These are phyloP conservation scores for Megaleporinus macrocephalus DNA, from an alignment of 2,113 vertebrate genomes.

Conservation along the genomic window DNA sequence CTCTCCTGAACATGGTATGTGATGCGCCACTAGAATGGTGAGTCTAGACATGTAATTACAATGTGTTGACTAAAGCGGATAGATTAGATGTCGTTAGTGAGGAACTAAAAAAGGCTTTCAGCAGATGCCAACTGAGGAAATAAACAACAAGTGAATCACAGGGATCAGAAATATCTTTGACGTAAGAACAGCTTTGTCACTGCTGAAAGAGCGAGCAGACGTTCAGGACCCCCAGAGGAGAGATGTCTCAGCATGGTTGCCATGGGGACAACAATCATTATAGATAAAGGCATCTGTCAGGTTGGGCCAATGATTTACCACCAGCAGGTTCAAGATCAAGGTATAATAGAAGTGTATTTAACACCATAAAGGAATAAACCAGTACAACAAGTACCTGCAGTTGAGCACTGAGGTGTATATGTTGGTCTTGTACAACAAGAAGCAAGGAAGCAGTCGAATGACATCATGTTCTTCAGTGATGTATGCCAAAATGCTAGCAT, in stretches of 20 bases:
- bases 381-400: too few species aligned
- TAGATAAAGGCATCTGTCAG: constrained; percentile 16
- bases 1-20: too few species aligned
- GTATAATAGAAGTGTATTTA: neutral
- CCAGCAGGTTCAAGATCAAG: neutral
- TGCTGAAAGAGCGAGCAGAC: constrained; percentile 6
- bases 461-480: too few species aligned
- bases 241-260: constrained; percentile 12
- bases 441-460: too few species aligned
- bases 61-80: constrained; percentile 31
- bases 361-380: neutral
- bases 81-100: neutral
- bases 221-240: constrained; percentile 3
- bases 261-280: constrained; percentile 37
- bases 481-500: too few species aligned
- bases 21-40: neutral
- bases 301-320: neutral
- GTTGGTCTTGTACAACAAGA: too few species aligned
- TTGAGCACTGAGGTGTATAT: too few species aligned
- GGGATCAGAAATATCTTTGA: constrained; percentile 26
- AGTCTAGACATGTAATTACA: neutral
- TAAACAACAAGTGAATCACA: constrained; percentile 39
- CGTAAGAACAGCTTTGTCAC: constrained; percentile 32
- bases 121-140: constrained; percentile 5
- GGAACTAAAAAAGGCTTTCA: neutral